These are phyloP conservation scores for Coluber constrictor DNA, from an alignment of 2,797 vertebrate species.

Conservation along the genomic window DNA sequence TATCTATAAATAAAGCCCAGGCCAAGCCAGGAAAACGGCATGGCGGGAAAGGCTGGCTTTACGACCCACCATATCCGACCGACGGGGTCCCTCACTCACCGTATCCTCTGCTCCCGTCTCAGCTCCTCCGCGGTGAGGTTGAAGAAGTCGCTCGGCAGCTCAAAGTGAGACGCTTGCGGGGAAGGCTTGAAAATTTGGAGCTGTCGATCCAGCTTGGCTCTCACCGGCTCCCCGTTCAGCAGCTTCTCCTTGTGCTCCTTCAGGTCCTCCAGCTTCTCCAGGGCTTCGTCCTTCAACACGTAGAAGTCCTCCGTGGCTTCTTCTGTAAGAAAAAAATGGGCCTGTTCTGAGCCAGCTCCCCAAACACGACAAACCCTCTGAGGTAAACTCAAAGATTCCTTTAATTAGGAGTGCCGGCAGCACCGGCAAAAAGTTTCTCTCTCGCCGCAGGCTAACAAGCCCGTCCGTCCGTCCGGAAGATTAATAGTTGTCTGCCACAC, in stretches of 20 bases:
- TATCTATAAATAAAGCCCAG: background rate
- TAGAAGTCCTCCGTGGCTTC: constrained; percentile 85
- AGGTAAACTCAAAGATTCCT: too few relatives aligned
- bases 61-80: background rate
- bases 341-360: too few relatives aligned
- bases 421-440: too few relatives aligned
- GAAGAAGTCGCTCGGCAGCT: constrained; percentile 90
- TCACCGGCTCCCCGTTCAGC: constrained; percentile 78
- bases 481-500: too few relatives aligned
- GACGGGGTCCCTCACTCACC: constrained; percentile 61
- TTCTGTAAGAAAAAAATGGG: constrained; percentile 25
- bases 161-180: constrained; percentile 77
- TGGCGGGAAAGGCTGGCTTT: background rate
- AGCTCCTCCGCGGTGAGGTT: constrained; percentile 86
- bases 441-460: too few relatives aligned
- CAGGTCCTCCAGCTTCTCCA: constrained; percentile 75
- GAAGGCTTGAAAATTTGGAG: constrained; percentile 77
- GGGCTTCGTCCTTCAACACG: constrained; percentile 75
- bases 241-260: constrained; percentile 77
- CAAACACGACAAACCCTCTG: too few relatives aligned
- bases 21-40: background rate
- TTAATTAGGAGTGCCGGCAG: too few relatives aligned
- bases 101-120: constrained; percentile 82
- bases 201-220: constrained; percentile 84
- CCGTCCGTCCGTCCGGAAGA: too few relatives aligned